phyloP scores from a whole-genome alignment of 2,113 vertebrate species.

The Corythornis madagascariensis region DNA sequence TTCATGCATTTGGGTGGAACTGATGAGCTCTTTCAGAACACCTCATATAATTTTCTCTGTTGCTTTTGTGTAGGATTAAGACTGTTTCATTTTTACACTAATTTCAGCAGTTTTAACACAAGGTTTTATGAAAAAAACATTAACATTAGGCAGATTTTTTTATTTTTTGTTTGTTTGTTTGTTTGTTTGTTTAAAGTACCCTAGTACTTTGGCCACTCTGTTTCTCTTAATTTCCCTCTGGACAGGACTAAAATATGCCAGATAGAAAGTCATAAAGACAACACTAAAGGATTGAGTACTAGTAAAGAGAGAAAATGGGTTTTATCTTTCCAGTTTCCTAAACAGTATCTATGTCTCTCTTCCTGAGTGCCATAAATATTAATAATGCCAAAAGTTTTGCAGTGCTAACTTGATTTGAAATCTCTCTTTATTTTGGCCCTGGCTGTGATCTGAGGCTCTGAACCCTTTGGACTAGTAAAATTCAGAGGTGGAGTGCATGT shows the following conservation, averaged over 20 bases:
- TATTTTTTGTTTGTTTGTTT: too few species aligned
- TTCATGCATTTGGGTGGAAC: not conserved
- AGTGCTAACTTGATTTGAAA: conserved; percentile 28
- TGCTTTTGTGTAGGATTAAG: not conserved
- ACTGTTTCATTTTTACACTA: not conserved
- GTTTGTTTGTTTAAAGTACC: not conserved
- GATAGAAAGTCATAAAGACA: not conserved
- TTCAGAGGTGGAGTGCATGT: conserved; percentile 18
- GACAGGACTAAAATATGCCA: not conserved
- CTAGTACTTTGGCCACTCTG: not conserved
- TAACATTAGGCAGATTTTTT: not conserved
- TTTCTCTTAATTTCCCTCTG: not conserved
- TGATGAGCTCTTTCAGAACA: not conserved
- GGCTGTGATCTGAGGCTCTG: conserved; percentile 14
- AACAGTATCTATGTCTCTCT: not conserved
- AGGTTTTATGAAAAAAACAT: conserved; percentile 10
- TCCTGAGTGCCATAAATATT: not conserved
- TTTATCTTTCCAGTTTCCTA: not conserved
- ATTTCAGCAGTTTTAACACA: conserved; percentile 17
- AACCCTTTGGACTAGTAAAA: conserved; percentile 15
- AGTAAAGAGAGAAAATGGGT: not conserved
- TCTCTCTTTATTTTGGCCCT: not conserved
- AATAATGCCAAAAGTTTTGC: conserved; percentile 7
- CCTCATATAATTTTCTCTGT: not conserved
- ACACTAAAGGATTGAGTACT: not conserved